Conservation (phyloP, 2,113 vertebrate species). For the Tyrannus savana region DNA sequence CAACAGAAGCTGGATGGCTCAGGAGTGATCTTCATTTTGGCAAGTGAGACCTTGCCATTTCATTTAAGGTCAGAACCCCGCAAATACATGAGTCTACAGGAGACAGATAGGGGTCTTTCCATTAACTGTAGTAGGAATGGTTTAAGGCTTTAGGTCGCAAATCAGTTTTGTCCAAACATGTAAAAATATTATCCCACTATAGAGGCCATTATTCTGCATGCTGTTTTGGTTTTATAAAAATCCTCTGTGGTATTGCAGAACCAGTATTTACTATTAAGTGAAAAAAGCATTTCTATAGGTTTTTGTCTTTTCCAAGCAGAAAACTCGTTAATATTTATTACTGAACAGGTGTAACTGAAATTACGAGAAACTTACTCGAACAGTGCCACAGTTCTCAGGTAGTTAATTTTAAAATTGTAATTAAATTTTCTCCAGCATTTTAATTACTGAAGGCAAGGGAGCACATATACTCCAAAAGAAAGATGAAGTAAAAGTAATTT, state of each 20-base stretch:
- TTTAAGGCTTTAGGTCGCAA: not conserved
- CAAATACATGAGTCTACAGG: accelerated
- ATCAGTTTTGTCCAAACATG: not conserved
- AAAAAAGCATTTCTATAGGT: not conserved
- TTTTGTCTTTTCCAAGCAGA: not conserved
- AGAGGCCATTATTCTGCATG: not conserved
- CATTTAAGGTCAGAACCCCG: not conserved
- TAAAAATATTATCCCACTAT: not conserved
- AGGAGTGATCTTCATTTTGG: not conserved
- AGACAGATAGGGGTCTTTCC: not conserved
- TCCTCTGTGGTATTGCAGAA: not conserved
- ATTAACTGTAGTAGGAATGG: accelerated
- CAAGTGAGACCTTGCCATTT: not conserved
- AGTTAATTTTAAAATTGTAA: not conserved
- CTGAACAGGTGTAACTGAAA: not conserved
- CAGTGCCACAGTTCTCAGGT: not conserved
- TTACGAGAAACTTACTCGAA: not conserved
- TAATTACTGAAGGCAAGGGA: not conserved
- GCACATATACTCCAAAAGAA: accelerated
- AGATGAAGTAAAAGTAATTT: not conserved
- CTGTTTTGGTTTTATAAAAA: not conserved
- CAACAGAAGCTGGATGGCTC: not conserved
- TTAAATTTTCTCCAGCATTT: not conserved
- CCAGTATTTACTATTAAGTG: not conserved
- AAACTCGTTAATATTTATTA: not conserved